These are phyloP conservation scores for Mamestra configurata DNA, from an alignment of 1,140 invertebrate genomes.

Conservation along the genomic window DNA sequence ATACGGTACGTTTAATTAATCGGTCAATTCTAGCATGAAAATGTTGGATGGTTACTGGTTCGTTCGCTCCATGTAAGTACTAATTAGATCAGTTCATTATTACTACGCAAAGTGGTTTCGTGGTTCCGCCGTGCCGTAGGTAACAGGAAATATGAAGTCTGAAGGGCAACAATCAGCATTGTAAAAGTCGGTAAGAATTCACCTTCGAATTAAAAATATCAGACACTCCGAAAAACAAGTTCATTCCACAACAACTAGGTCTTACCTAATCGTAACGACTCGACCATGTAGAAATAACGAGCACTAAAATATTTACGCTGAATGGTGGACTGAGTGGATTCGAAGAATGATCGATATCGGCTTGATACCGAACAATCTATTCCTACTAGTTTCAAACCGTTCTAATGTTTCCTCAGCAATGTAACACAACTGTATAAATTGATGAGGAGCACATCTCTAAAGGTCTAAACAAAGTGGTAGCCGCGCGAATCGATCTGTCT, in stretches of 20 bases:
- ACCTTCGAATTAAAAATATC: slow-evolving; percentile 37
- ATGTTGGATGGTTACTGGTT: slow-evolving; percentile 24
- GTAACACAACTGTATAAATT: neutral
- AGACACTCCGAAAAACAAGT: neutral
- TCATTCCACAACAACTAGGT: neutral
- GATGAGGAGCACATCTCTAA: neutral
- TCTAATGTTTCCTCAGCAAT: neutral
- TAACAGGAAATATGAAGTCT: slow-evolving; percentile 34
- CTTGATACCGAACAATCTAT: neutral
- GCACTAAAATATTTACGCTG: slow-evolving; percentile 28
- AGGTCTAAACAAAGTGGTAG: neutral
- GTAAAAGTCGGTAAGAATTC: slow-evolving; percentile 29
- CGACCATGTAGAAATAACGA: neutral
- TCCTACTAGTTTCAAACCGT: neutral
- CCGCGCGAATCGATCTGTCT: neutral
- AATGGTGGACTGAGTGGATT: neutral
- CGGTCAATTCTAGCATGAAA: slow-evolving; percentile 19
- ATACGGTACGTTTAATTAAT: slow-evolving; percentile 31
- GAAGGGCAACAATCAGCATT: slow-evolving; percentile 14
- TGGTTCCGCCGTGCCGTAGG: too few relatives aligned
- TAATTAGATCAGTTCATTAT: slow-evolving; percentile 42
- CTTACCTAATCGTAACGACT: slow-evolving; percentile 4
- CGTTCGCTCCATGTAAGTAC: neutral
- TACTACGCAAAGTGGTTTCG: slow-evolving; percentile 17
- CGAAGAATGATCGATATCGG: slow-evolving; percentile 19